Evolutionary conservation across 2,113 vertebrate genomes (phyloP).

Genomic region (Datnioides undecimradiatus): DNA sequence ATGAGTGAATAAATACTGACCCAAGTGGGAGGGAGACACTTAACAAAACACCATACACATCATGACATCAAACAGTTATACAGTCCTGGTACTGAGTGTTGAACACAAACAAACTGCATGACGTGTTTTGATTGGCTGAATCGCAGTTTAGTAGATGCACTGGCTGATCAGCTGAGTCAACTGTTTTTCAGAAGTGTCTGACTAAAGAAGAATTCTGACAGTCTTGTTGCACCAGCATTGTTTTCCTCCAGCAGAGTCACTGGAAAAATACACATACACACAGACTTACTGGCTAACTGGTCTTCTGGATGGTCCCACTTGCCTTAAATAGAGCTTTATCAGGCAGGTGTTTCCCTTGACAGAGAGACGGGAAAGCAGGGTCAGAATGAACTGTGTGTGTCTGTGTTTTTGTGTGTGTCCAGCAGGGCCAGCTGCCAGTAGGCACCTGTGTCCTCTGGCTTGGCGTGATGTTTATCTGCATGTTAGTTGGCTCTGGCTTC

Average conservation of each 20-base stretch:
- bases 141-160: background rate
- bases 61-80: too few relatives aligned
- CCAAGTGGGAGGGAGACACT: background rate
- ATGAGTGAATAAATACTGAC: background rate
- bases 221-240: slow-evolving; percentile 7
- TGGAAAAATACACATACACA: slow-evolving; percentile 9
- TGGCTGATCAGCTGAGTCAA: slow-evolving; percentile 4
- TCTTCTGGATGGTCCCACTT: slow-evolving; percentile 55
- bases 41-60: background rate
- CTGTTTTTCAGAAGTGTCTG: slow-evolving; percentile 19
- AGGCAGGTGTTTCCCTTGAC: slow-evolving; percentile 79
- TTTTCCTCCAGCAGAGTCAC: slow-evolving; percentile 18
- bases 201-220: slow-evolving; percentile 14
- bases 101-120: slow-evolving; percentile 8
- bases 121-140: slow-evolving; percentile 22
- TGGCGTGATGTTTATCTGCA: slow-evolving; percentile 51
- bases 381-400: slow-evolving; percentile 46
- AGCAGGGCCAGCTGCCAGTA: slow-evolving; percentile 56
- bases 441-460: slow-evolving; percentile 65
- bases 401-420: slow-evolving; percentile 12
- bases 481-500: slow-evolving; percentile 49
- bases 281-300: slow-evolving; percentile 28
- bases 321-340: slow-evolving; percentile 69
- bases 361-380: slow-evolving; percentile 47
- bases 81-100: background rate